phyloP scores from a whole-genome alignment of 2,113 vertebrate species.

The zebrafish (Danio rerio) region GRCz12tu NC_133179.1:1790001-1790500 shows the following conservation, averaged over 20 bases:
- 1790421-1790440: constrained; percentile 45
- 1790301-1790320: constrained; percentile 25
- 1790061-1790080: constrained; percentile 45
- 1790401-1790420: constrained; percentile 36
- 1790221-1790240: constrained; percentile 55
- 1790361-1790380: neutral
- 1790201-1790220: constrained; percentile 44
- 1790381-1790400: neutral
- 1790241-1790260: constrained; percentile 40
- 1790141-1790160: neutral
- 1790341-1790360: constrained; percentile 11
- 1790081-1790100: constrained; percentile 33
- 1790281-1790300: constrained; percentile 35
- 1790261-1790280: constrained; percentile 36
- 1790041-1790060: constrained; percentile 37
- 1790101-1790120: constrained; percentile 22
- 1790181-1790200: constrained; percentile 41
- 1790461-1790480: constrained; percentile 14
- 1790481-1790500: constrained; percentile 33
- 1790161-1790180: constrained; percentile 38
- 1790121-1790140: constrained; percentile 13
- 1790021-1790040: neutral
- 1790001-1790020: no score
- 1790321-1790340: constrained; percentile 47
- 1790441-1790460: constrained; percentile 41